These are phyloP conservation scores for Pyxicephalus adspersus DNA, from an alignment of 2,113 vertebrate genomes.

Conservation along the genomic window DNA sequence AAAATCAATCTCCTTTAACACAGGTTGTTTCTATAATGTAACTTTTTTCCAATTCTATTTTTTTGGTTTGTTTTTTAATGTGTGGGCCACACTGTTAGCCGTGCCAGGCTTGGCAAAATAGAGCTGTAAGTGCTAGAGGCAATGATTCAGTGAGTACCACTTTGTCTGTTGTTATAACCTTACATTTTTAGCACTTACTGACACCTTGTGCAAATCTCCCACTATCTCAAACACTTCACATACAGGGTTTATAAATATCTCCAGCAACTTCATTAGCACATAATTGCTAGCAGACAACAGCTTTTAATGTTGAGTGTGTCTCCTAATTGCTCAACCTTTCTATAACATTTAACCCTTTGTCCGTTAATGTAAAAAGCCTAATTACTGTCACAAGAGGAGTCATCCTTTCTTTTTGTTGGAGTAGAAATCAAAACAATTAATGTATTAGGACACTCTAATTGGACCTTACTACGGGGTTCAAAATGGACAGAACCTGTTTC, in stretches of 20 bases:
- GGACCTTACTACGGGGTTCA: background rate
- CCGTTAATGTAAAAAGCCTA: constrained; percentile 41
- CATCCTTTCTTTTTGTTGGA: constrained; percentile 11
- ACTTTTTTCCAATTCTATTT: too few relatives aligned
- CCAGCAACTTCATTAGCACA: constrained; percentile 26
- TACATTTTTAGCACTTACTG: background rate
- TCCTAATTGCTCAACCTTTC: constrained; percentile 38
- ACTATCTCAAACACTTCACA: background rate
- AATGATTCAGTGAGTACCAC: background rate
- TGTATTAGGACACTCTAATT: background rate
- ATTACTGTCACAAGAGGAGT: constrained; percentile 21
- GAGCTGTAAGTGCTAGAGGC: background rate
- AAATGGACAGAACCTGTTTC: background rate
- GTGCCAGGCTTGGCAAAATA: background rate
- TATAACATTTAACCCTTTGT: constrained; percentile 40
- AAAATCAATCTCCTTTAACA: too few relatives aligned
- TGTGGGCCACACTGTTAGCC: too few relatives aligned
- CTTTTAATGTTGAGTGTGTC: constrained; percentile 27
- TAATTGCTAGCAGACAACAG: constrained; percentile 23
- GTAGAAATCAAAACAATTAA: constrained; percentile 17
- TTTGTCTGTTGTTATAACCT: background rate
- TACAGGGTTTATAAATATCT: constrained; percentile 2
- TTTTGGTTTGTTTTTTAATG: too few relatives aligned
- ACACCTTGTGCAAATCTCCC: background rate
- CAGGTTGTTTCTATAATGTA: too few relatives aligned